Conservation (phyloP, 2,888 invertebrate species). For the Drosophila subquinaria region DNA sequence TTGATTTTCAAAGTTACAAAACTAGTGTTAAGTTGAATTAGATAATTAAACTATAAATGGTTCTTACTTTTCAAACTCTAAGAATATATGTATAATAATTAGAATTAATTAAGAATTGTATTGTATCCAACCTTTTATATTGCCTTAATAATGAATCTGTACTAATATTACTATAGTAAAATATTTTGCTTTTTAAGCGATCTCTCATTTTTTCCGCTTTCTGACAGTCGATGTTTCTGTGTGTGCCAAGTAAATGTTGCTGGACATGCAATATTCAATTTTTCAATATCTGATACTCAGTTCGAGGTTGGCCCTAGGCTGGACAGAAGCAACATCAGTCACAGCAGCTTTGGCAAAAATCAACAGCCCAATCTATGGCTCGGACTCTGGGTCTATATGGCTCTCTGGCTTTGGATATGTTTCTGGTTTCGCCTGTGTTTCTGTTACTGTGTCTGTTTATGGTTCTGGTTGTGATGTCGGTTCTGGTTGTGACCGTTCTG, state of each 20-base stretch:
- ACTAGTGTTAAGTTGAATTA: too few species aligned
- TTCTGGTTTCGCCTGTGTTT: constrained; percentile 3
- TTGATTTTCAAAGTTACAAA: too few species aligned
- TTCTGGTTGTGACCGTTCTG: constrained; percentile 58
- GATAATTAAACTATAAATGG: too few species aligned
- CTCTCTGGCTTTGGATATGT: constrained; percentile 1
- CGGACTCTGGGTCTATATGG: constrained; percentile 9
- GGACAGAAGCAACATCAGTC: constrained; percentile 36
- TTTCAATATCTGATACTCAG: constrained; percentile 77
- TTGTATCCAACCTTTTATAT: too few species aligned
- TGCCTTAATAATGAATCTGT: too few species aligned
- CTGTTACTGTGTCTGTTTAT: constrained; percentile 10
- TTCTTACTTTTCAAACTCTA: too few species aligned
- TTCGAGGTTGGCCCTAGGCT: constrained; percentile 49
- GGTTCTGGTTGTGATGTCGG: constrained; percentile 28
- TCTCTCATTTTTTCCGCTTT: background rate
- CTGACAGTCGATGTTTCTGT: constrained; percentile 20
- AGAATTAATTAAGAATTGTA: too few species aligned
- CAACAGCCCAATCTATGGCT: constrained; percentile 52
- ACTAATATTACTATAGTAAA: too few species aligned
- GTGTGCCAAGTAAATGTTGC: constrained; percentile 32
- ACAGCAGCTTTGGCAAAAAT: constrained; percentile 73
- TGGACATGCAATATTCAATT: constrained; percentile 78
- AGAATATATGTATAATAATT: too few species aligned
- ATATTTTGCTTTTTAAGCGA: background rate